phyloP scores from a whole-genome alignment of 2,797 vertebrate species.

The Telmatherina bonti region DNA sequence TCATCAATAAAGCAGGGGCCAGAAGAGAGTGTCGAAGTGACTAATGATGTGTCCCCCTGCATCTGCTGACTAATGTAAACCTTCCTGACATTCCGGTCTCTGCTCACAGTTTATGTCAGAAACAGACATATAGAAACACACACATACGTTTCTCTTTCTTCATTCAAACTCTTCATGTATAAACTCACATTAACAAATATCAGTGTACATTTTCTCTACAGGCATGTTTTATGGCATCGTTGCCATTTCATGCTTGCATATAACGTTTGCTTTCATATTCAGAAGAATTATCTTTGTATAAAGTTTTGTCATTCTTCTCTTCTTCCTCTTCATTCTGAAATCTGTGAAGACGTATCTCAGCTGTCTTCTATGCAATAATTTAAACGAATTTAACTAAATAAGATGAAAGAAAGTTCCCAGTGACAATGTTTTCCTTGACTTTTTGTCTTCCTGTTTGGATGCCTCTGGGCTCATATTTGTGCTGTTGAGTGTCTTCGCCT shows the following conservation, averaged over 20 bases:
- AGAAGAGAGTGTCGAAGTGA: constrained; percentile 83
- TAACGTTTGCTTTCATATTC: background rate
- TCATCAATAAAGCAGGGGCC: constrained; percentile 81
- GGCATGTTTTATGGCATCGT: background rate
- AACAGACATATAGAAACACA: constrained; percentile 51
- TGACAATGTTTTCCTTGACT: constrained; percentile 41
- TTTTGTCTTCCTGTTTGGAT: constrained; percentile 32
- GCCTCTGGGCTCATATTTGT: constrained; percentile 41
- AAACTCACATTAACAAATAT: constrained; percentile 5
- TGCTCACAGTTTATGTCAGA: constrained; percentile 61
- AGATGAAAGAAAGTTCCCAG: constrained; percentile 40
- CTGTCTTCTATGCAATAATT: constrained; percentile 23
- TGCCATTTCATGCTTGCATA: background rate
- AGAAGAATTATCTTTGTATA: background rate
- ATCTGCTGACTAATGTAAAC: constrained; percentile 84
- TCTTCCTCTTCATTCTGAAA: constrained; percentile 1
- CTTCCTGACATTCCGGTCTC: constrained; percentile 72
- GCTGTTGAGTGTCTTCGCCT: constrained; percentile 39
- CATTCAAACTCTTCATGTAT: constrained; percentile 3
- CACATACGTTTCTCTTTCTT: constrained; percentile 15
- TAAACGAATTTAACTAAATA: constrained; percentile 33
- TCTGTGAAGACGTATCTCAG: constrained; percentile 7
- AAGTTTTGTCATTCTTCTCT: background rate
- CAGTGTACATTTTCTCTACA: background rate
- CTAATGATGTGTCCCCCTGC: constrained; percentile 78